Evolutionary conservation across 64 coral and sea anemone genomes (phyloP), one percentile per base, ranked within the genome.

Genomic region (Porites australiensis): DNA sequence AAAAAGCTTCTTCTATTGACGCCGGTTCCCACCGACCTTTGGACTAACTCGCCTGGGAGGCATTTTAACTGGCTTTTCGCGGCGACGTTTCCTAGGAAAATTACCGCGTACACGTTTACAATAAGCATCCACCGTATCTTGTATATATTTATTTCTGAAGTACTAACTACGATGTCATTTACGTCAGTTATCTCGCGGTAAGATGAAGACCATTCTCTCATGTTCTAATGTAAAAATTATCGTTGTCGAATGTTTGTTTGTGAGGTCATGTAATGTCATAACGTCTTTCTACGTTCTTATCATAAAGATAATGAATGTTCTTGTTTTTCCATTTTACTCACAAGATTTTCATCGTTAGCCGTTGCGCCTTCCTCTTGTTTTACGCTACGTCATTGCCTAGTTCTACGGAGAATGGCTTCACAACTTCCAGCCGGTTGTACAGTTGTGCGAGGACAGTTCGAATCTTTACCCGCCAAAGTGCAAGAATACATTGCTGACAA

Each of bases 101-200:
- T 49, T 63, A 75, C 73, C 73, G 73, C 43, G 61, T 46, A 16
- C 81, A 84, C 81, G 63, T 84, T 63, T 68, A 48, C 61, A 84
- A 69, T 69, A 84, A 84, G 53, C 37, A 49, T 19, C 64, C 72
- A 43, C 59, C 79, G 79, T 84, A 68, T 47, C 81, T 63, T 84
- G 81, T 84, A 84, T 69, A 68, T 93, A 93, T 87, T 87, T 93
- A 87, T 86, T 68, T 60, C 21, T 58, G 27, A 8, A 16, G 5
- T 18, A 18, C 10, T 71, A n/a, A 57, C 69, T 12, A 77, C 75
- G 13, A 97, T 97, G 95, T 94, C 95, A 91, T 94, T 97, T 27
- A 71, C 90, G 58, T 97, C 95, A 19, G 92, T 90, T 43, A 91
- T 97, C 44, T 91, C 95, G 23, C 89, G 95, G 95, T 97, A 75